These are phyloP conservation scores for Pantala flavescens DNA, from an alignment of 1,140 invertebrate genomes.

Conservation along the genomic window DNA sequence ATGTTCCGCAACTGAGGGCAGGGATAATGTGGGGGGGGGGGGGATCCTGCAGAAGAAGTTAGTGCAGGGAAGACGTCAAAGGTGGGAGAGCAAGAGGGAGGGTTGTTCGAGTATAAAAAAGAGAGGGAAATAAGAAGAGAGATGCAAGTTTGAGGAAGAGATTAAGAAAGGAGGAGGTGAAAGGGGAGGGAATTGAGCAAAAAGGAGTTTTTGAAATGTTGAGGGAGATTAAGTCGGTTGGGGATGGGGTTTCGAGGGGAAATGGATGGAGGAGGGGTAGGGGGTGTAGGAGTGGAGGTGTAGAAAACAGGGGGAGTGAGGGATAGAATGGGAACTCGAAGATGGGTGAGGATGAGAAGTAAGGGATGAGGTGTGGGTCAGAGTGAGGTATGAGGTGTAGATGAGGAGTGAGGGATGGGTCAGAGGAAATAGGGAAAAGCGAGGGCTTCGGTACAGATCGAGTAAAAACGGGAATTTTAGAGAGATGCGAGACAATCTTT, in stretches of 20 bases:
- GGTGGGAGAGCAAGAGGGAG: not conserved
- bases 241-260: not conserved
- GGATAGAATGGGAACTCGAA: not conserved
- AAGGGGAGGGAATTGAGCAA: not conserved
- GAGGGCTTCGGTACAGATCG: not conserved
- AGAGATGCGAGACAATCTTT: too few relatives aligned
- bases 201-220: not conserved
- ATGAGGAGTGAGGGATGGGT: not conserved
- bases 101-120: not conserved
- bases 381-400: not conserved
- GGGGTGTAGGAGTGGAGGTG: not conserved
- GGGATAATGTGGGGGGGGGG: not conserved
- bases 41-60: not conserved
- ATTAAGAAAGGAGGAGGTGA: not conserved
- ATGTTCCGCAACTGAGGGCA: slow-evolving; percentile 2
- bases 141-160: slow-evolving; percentile 8
- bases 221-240: too few relatives aligned
- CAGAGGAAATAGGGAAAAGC: not conserved
- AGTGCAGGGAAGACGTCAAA: not conserved
- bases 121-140: not conserved
- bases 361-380: not conserved
- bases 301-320: not conserved
- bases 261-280: not conserved
- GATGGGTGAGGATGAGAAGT: not conserved
- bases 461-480: too few relatives aligned